Conservation (phyloP, 2,113 vertebrate species). For the Raphicerus campestris region DNA sequence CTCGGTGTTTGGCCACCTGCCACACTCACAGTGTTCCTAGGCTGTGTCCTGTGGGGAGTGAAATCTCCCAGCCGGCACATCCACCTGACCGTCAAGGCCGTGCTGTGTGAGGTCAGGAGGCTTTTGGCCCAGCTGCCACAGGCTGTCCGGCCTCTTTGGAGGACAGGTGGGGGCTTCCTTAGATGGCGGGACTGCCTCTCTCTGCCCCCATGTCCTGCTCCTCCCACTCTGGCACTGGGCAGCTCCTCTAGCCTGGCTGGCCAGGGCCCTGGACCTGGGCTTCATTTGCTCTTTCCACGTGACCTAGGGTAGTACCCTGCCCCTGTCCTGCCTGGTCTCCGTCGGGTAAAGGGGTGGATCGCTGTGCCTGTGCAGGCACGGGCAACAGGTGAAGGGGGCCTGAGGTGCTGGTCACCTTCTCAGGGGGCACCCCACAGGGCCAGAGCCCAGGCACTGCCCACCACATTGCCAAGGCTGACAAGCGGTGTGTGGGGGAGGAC, state of each 20-base stretch:
- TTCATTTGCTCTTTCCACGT: neutral
- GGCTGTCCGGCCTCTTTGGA: neutral
- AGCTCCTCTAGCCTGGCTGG: neutral
- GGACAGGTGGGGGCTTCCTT: neutral
- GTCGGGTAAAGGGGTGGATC: accelerated
- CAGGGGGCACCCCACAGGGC: neutral
- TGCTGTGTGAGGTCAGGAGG: neutral
- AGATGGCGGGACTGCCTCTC: neutral
- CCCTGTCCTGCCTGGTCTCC: neutral
- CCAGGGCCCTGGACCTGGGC: neutral
- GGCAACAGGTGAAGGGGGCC: too few species aligned
- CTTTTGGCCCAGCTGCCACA: neutral
- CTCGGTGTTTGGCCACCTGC: neutral
- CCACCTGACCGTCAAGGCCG: accelerated
- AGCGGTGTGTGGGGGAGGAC: accelerated
- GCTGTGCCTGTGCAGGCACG: accelerated
- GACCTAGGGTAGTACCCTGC: neutral
- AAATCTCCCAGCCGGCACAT: neutral
- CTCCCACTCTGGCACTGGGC: neutral
- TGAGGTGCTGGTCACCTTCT: neutral
- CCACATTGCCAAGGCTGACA: neutral
- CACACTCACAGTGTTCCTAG: neutral
- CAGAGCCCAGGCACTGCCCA: neutral
- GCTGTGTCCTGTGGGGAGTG: neutral
- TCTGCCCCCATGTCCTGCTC: neutral